Conservation (phyloP, 2,797 vertebrate species). For the Anguilla marmorata region DNA sequence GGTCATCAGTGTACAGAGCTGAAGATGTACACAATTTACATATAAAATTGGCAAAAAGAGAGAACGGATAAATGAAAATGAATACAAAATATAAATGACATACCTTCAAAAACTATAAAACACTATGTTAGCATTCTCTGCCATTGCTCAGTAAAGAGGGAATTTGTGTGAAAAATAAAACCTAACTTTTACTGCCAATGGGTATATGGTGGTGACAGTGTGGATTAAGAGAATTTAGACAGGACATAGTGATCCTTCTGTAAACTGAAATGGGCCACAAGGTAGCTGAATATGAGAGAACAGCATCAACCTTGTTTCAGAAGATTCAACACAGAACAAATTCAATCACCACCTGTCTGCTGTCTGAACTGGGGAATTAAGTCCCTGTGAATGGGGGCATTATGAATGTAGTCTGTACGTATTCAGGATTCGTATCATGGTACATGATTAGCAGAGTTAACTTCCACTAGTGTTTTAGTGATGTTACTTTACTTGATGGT, state of each 20-base stretch:
- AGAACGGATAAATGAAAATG: not conserved
- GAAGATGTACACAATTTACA: not conserved
- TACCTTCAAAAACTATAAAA: not conserved
- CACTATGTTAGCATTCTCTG: not conserved
- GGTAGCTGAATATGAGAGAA: not conserved
- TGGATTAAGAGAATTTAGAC: not conserved
- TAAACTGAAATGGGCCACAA: not conserved
- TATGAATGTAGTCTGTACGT: too few species aligned
- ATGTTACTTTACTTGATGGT: not conserved
- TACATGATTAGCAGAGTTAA: too few species aligned
- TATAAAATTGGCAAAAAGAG: not conserved
- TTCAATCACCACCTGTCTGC: constrained; percentile 8
- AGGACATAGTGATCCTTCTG: not conserved
- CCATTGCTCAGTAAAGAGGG: not conserved
- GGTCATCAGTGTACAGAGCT: not conserved
- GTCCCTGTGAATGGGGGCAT: not conserved
- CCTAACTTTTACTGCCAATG: not conserved
- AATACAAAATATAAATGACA: not conserved
- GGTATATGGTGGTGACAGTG: not conserved
- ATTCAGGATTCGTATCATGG: too few species aligned
- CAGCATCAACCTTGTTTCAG: constrained; percentile 11
- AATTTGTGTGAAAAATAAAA: not conserved
- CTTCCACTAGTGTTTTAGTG: not conserved
- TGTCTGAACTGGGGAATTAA: constrained; percentile 5
- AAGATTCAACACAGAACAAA: not conserved